A percentile compares a stretch with the other conserved stretches of the same genome.
Evolutionary conservation across 2,888 invertebrate genomes (phyloP).

Genomic region (Tiliacea citrago): DNA sequence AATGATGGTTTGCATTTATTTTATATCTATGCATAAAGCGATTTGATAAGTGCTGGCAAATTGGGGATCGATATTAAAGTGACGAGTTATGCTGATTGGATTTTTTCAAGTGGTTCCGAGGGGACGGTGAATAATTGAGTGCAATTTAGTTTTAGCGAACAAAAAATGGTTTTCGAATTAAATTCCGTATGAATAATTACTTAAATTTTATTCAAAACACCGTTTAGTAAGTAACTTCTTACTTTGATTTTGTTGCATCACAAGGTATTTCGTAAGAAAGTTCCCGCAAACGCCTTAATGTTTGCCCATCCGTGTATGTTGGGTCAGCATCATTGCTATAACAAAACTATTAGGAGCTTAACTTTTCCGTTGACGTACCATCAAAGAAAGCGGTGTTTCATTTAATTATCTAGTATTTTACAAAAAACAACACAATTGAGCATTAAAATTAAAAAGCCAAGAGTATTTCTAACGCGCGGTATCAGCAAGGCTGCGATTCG

Average conservation of each 20-base stretch:
- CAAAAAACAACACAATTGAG: conserved; percentile 10
- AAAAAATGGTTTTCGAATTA: conserved; percentile 71
- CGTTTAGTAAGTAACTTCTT: too few species aligned
- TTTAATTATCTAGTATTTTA: background rate
- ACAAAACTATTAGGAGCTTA: conserved; percentile 33
- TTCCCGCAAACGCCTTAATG: conserved; percentile 31
- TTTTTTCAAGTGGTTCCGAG: conserved; percentile 88
- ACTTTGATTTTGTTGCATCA: background rate
- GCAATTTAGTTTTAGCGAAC: conserved; percentile 82
- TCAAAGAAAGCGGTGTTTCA: background rate
- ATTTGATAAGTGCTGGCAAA: conserved; percentile 88
- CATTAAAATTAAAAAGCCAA: conserved; percentile 56
- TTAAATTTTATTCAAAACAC: conserved; percentile 5
- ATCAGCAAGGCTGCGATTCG: conserved; percentile 75
- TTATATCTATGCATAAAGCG: conserved; percentile 88
- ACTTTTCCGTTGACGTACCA: background rate
- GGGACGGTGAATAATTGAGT: conserved; percentile 89
- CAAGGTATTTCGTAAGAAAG: background rate
- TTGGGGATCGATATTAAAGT: conserved; percentile 89
- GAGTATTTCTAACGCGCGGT: conserved; percentile 71
- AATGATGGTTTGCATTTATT: conserved; percentile 75
- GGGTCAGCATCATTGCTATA: conserved; percentile 39
- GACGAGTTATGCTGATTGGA: conserved; percentile 91
- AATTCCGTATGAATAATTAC: conserved; percentile 63
- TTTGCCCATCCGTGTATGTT: background rate